Conservation (phyloP, 2,797 vertebrate genomes). For the Gymnothorax javanicus region DNA sequence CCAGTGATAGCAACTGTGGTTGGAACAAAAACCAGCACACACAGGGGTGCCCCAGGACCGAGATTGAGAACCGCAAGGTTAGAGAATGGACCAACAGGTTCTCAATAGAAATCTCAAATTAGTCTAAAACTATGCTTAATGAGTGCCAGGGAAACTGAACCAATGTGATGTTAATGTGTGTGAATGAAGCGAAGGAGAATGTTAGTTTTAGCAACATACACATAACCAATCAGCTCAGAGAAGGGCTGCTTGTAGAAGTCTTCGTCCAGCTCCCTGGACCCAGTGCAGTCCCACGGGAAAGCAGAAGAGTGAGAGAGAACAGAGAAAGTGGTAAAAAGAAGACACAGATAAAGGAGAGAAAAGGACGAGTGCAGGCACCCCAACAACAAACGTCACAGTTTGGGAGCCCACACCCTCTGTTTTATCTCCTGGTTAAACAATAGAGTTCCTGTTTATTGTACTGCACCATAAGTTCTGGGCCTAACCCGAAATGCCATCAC, state of each 20-base stretch:
- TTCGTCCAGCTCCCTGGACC: conserved; percentile 98
- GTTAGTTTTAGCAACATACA: conserved; percentile 99
- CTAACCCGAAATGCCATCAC: background rate
- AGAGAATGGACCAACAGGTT: too few species aligned
- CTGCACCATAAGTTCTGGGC: background rate
- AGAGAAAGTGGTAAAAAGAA: conserved; percentile 67
- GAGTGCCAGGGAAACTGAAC: too few species aligned
- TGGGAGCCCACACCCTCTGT: background rate
- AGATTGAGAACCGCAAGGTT: too few species aligned
- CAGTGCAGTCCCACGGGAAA: conserved; percentile 85
- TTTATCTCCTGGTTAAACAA: background rate
- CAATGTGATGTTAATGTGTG: conserved; percentile 26
- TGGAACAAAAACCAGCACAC: too few species aligned
- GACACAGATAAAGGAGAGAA: conserved; percentile 79
- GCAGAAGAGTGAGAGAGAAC: conserved; percentile 79
- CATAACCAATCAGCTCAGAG: conserved; percentile 99
- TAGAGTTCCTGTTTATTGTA: background rate
- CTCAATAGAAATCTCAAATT: too few species aligned
- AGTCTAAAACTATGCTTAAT: too few species aligned
- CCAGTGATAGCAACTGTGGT: too few species aligned
- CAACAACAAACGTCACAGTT: background rate
- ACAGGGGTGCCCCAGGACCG: too few species aligned
- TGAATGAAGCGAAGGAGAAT: conserved; percentile 53
- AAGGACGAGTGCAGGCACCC: conserved; percentile 58
- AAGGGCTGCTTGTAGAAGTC: conserved; percentile 99